Evolutionary conservation across 2,888 invertebrate species (phyloP).

Genomic region (Diadromus collaris): DNA sequence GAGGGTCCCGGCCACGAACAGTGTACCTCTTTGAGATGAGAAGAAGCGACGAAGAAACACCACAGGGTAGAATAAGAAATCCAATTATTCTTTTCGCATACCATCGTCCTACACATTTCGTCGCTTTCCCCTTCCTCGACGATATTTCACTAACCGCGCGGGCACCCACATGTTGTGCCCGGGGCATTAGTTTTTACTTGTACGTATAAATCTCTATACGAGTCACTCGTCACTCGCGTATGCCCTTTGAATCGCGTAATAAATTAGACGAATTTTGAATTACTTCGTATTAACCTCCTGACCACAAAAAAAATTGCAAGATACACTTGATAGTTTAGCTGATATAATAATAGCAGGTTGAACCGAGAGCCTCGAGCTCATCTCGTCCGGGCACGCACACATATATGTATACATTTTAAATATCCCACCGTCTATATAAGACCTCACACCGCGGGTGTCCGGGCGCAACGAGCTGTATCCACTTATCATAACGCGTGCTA

Average conservation of each 20-base stretch:
- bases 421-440: slow-evolving; percentile 13
- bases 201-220: slow-evolving; percentile 41
- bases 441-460: slow-evolving; percentile 54
- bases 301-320: slow-evolving; percentile 10
- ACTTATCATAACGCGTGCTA: slow-evolving; percentile 46
- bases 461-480: slow-evolving; percentile 45
- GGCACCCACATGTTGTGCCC: slow-evolving; percentile 51
- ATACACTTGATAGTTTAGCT: slow-evolving; percentile 3
- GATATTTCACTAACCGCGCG: slow-evolving; percentile 30
- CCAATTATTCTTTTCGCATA: slow-evolving; percentile 48
- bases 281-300: background rate
- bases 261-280: slow-evolving; percentile 38
- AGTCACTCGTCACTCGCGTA: slow-evolving; percentile 42
- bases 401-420: slow-evolving; percentile 28
- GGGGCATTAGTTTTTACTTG: slow-evolving; percentile 44
- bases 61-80: slow-evolving; percentile 47
- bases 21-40: slow-evolving; percentile 66
- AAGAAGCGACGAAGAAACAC: slow-evolving; percentile 56
- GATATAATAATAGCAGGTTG: slow-evolving; percentile 29
- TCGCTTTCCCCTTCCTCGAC: slow-evolving; percentile 30
- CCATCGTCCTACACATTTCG: slow-evolving; percentile 49
- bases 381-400: slow-evolving; percentile 8
- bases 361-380: slow-evolving; percentile 11
- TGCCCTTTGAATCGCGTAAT: slow-evolving; percentile 26
- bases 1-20: slow-evolving; percentile 59